phyloP scores from a whole-genome alignment of 37 sponge, comb jelly and placozoan species.

The Theonella swinhoei region DNA sequence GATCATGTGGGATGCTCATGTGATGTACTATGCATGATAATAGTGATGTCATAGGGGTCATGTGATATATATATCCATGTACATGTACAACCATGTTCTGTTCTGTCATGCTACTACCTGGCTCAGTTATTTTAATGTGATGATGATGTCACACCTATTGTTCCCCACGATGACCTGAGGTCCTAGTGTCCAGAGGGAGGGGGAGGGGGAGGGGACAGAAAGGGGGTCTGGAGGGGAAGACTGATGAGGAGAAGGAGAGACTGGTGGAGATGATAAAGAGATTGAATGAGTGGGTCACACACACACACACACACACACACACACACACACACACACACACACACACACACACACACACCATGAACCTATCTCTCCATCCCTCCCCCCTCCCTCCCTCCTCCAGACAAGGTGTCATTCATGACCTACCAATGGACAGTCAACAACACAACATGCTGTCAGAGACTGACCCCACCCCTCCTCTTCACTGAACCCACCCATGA shows the following conservation, averaged over 20 bases:
- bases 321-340: slow-evolving; percentile 17
- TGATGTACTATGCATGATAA: too few species aligned
- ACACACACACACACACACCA: slow-evolving; percentile 14
- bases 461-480: too few species aligned
- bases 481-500: not conserved
- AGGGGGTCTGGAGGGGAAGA: too few species aligned
- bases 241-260: slow-evolving; percentile 2
- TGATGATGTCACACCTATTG: too few species aligned
- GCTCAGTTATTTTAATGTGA: not conserved
- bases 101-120: too few species aligned
- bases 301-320: not conserved
- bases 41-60: too few species aligned
- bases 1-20: too few species aligned
- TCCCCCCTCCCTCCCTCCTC: not conserved
- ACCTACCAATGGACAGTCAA: slow-evolving; percentile 1
- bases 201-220: not conserved
- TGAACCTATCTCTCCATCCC: too few species aligned
- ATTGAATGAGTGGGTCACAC: not conserved
- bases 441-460: not conserved
- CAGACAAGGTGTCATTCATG: slow-evolving; percentile 30
- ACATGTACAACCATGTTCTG: too few species aligned
- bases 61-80: too few species aligned
- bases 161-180: slow-evolving; percentile 72
- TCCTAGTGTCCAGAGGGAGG: slow-evolving; percentile 21
- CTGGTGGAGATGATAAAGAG: slow-evolving; percentile 34